These are phyloP conservation scores for Dendrocopos noguchii DNA, from an alignment of 2,113 vertebrate genomes.

Conservation along the genomic window DNA sequence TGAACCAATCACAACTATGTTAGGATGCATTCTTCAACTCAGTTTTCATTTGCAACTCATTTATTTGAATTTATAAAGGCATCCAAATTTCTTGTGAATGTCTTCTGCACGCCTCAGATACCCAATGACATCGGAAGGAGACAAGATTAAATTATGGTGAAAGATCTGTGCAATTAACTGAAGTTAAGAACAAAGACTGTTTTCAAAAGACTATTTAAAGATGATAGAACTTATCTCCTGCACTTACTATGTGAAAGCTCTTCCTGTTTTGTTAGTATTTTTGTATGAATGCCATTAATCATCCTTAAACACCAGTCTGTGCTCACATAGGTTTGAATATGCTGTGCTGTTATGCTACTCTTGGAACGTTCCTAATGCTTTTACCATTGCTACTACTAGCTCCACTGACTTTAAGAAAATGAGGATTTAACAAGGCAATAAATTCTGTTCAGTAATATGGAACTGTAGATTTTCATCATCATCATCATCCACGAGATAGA, in stretches of 20 bases:
- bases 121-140: neutral
- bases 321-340: neutral
- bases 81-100: neutral
- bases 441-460: neutral
- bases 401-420: neutral
- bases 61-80: neutral
- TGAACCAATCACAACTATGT: neutral
- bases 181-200: neutral
- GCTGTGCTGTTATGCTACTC: neutral
- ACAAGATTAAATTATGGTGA: neutral
- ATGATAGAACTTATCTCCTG: neutral
- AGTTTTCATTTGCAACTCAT: neutral
- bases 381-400: neutral
- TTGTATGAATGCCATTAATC: neutral
- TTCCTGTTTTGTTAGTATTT: neutral
- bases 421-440: neutral
- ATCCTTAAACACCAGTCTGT: neutral
- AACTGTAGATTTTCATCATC: neutral
- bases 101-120: neutral
- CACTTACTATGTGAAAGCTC: neutral
- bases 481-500: neutral
- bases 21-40: neutral
- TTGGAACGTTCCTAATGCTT: neutral
- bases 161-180: neutral
- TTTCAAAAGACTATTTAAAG: conserved; percentile 5